Conservation (phyloP, 2,113 vertebrate genomes). For the Bubo bubo region DNA sequence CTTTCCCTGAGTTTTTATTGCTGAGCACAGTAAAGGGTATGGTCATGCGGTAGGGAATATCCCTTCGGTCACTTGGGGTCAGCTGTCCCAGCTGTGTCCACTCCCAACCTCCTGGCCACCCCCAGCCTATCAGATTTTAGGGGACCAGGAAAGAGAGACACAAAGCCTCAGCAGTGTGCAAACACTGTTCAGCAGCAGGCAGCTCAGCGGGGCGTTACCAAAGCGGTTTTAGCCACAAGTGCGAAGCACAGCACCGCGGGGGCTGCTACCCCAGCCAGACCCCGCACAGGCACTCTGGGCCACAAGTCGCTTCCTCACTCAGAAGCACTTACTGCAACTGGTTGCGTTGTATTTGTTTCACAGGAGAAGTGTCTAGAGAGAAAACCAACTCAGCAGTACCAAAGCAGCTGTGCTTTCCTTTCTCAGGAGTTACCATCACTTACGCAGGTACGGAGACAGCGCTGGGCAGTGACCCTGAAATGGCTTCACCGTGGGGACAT, state of each 20-base stretch:
- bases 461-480: slow-evolving; percentile 28
- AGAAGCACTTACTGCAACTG: background rate
- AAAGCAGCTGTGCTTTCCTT: background rate
- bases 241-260: fast-evolving
- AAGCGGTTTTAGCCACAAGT: background rate
- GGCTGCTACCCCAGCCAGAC: background rate
- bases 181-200: background rate
- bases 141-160: background rate
- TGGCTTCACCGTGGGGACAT: background rate
- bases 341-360: background rate
- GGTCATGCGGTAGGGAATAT: background rate
- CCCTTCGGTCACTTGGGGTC: background rate
- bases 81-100: background rate
- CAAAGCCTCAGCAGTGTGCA: background rate
- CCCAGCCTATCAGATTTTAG: background rate
- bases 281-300: background rate
- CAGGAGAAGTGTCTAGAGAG: background rate
- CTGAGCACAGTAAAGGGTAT: background rate
- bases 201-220: background rate
- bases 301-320: background rate
- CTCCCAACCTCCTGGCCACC: background rate
- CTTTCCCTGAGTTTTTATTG: background rate
- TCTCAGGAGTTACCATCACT: slow-evolving; percentile 23
- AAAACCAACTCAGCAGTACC: background rate
- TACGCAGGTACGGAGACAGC: slow-evolving; percentile 71